Evolutionary conservation across 2,888 invertebrate genomes (phyloP), one percentile per base, ranked within the genome.

Genomic region (Agonum fuliginosum): DNA sequence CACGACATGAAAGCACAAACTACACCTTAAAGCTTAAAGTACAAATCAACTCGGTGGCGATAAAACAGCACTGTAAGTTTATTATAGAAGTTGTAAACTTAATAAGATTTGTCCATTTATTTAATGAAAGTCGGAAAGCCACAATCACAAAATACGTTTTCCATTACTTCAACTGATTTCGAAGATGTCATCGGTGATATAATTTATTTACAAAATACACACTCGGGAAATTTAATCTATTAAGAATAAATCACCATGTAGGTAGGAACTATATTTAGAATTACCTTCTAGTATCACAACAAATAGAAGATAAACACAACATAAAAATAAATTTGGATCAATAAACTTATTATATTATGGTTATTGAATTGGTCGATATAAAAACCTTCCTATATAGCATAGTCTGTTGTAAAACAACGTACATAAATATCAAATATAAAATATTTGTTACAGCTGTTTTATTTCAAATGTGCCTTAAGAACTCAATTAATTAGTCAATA

Each of bases 31-130:
- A 34, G 22, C 54, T 51, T 10, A 37, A 41, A 17, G 20, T 41
- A 67, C 41, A 67, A 67, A 67, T 41, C 54, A 41, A 67, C 67
- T 67, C 41, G 17, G 4, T 10, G 20, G 67, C 20, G 67, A 67
- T 67, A 67, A 67, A 67, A 67, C 67, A 1, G 41, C 41, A 37
- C 37, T 19, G 20, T 37, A 67, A 67, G 67, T 67, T 37, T 67
- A 67, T 67, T 67, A 67, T 67, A 19, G 67, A 37, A 48, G 70
- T 46, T 70, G 48, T 70, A 48, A 48, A 70, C 14, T 48, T 70
- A 70, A 70, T 70, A 48, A 46, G 70, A 70, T 70, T 70, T 48
- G 43, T 70, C 70, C 48, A 71, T 71, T 71, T 30, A 71, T 71
- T 27, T 71, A 71, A 46, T 71, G 71, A 71, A 71, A 71, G 22